These are phyloP conservation scores for Argynnis bischoffii DNA, from an alignment of 2,888 invertebrate genomes.

Conservation along the genomic window DNA sequence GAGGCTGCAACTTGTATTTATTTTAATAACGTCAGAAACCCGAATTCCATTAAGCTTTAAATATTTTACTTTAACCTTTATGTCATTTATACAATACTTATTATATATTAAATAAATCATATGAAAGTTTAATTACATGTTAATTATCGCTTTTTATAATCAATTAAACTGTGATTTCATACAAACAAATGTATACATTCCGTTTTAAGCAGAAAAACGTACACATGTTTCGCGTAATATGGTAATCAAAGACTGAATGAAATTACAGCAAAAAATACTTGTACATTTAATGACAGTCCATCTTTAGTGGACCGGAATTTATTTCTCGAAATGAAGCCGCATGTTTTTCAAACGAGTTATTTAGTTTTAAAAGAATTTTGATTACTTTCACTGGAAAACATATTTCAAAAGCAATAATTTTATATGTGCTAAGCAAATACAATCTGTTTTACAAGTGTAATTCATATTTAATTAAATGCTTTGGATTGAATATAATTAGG, in stretches of 20 bases:
- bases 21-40: slow-evolving; percentile 14
- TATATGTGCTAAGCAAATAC: not conserved
- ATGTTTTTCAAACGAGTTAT: slow-evolving; percentile 6
- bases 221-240: slow-evolving; percentile 1
- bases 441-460: not conserved
- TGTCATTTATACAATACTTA: slow-evolving; percentile 1
- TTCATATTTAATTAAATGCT: not conserved
- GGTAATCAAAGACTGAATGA: slow-evolving; percentile 9
- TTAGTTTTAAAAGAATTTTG: slow-evolving; percentile 18
- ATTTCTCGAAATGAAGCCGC: not conserved
- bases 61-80: slow-evolving; percentile 2
- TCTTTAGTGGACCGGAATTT: slow-evolving; percentile 7
- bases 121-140: no score
- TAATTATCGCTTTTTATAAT: no score
- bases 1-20: slow-evolving; percentile 12
- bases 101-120: no score
- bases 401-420: not conserved
- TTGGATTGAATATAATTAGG: no score
- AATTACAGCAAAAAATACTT: slow-evolving; percentile 21
- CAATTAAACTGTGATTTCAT: no score
- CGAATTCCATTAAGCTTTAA: slow-evolving; percentile 8
- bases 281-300: slow-evolving; percentile 12
- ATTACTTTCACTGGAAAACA: not conserved
- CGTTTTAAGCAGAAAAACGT: not conserved
- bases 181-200: no score